Conservation (phyloP, 2,888 invertebrate genomes). For the Macroteleia sp. region DNA sequence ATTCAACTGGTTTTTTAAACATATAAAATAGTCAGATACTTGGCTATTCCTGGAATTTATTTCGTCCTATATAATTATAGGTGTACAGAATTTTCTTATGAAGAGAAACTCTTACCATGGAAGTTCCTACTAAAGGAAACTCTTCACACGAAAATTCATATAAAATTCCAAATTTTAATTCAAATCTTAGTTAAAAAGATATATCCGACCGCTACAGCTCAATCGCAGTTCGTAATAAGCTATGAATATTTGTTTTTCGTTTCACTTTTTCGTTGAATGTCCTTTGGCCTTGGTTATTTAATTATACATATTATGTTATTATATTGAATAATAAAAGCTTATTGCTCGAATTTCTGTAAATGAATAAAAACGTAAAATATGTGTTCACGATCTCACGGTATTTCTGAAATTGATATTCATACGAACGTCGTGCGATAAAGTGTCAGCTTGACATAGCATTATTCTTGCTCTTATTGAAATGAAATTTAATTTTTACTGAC, state of each 20-base stretch:
- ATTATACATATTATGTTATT: conserved; percentile 47
- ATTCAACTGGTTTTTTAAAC: too few species aligned
- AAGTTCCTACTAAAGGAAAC: too few species aligned
- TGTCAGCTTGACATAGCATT: conserved; percentile 49
- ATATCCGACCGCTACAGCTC: neutral
- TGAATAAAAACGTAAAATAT: conserved; percentile 48
- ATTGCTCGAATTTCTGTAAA: conserved; percentile 21
- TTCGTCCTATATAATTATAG: too few species aligned
- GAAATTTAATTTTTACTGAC: conserved; percentile 59
- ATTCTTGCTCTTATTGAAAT: conserved; percentile 60
- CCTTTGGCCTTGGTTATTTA: conserved; percentile 30
- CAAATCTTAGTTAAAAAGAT: conserved; percentile 33
- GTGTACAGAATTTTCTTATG: too few species aligned
- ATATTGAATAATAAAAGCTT: conserved; percentile 45
- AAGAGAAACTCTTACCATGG: too few species aligned
- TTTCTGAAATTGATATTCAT: conserved; percentile 55
- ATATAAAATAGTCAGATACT: too few species aligned
- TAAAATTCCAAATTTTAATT: too few species aligned
- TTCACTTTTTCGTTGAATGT: conserved; percentile 25
- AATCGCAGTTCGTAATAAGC: conserved; percentile 1
- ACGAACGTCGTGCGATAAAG: conserved; percentile 46
- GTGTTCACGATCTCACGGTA: conserved; percentile 35
- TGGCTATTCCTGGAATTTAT: too few species aligned
- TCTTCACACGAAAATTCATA: too few species aligned
- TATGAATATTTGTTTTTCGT: conserved; percentile 26